Base-by-base conservation (phyloP, 2,888 invertebrate genomes). In the Nineta flava region DNA sequence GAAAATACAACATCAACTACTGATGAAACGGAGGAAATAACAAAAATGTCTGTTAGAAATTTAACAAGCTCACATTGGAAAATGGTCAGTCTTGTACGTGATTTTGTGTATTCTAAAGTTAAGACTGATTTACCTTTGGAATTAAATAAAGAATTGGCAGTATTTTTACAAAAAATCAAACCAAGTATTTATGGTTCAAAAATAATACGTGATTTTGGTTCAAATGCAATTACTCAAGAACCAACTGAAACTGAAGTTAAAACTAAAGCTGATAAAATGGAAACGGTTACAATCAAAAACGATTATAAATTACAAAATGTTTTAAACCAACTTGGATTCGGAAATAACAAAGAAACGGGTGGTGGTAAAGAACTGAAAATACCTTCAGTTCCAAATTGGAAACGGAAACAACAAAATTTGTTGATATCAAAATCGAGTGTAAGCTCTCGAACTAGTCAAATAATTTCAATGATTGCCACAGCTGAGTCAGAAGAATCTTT, bases 381-480 rank as follows among this genome's bases (percentile, higher is more conserved):
- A 38, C 58, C 61, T 42, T 47, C 59, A 13, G 53, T 61, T 43
- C 72, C 71, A 32, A 73, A 71, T 55, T 74, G 74, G 74, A 74
- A 72, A 56, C 59, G 58, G 35, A 65, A 65, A 41, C 54, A 49
- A 41, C 52, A 43, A 21, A 31, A 34, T 32, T 13, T 38, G 4
- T 5, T 38, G 9, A 38, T 38, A 2, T 38, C 38, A 12, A 38
- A 77, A 72, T 67, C 71, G 34, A 75, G 76, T 56, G 76, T 83
- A 52, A 69, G 74, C 52, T 75, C 79, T 1, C 72, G 81, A 57
- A 83, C 83, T 3, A 73, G 73, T 46, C 79, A 82, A 60, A 74
- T 84, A 48, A 69, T 84, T 54, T 72, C 74, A 5, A 75, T 78
- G n/a, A 69, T 84, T 47, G 65, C 67, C 34, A 66, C 67, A 9